Percentiles rank a stretch among this genome's conserved stretches.
Evolutionary conservation across 2,113 vertebrate species (phyloP).

Genomic region (Leucoraja erinaceus): DNA sequence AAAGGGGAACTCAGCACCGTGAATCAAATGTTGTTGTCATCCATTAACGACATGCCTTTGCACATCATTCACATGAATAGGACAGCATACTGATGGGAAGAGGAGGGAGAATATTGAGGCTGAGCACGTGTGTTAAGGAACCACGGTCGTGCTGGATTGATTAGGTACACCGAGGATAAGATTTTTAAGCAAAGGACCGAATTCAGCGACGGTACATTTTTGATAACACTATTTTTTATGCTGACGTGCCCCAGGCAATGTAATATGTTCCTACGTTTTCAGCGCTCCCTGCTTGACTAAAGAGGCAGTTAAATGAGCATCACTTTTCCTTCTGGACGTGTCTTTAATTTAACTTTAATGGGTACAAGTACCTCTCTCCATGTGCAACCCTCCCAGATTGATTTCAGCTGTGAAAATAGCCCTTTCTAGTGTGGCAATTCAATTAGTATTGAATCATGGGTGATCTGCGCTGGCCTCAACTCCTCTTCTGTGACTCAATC

Average conservation of each 20-base stretch:
- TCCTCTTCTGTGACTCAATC: no score
- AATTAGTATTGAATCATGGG: background rate
- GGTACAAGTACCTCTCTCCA: background rate
- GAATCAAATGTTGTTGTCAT: background rate
- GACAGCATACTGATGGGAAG: background rate
- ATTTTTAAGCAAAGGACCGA: background rate
- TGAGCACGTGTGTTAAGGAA: background rate
- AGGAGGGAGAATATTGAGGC: background rate
- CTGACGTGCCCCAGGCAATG: background rate
- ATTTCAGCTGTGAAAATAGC: background rate
- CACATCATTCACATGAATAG: background rate
- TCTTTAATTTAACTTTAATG: background rate
- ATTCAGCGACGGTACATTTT: background rate
- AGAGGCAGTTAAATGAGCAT: background rate
- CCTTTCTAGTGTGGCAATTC: background rate
- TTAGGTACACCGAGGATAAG: background rate
- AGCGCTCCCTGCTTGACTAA: background rate
- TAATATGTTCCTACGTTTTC: background rate
- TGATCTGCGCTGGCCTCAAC: no score
- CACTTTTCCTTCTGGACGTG: no score
- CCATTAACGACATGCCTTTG: no score
- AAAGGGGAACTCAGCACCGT: background rate
- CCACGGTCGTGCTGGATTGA: background rate
- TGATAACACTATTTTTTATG: background rate
- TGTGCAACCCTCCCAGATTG: background rate